Evolutionary conservation across 2,797 vertebrate species (phyloP).

Genomic region (Melanotaenia parkinsoni): DNA sequence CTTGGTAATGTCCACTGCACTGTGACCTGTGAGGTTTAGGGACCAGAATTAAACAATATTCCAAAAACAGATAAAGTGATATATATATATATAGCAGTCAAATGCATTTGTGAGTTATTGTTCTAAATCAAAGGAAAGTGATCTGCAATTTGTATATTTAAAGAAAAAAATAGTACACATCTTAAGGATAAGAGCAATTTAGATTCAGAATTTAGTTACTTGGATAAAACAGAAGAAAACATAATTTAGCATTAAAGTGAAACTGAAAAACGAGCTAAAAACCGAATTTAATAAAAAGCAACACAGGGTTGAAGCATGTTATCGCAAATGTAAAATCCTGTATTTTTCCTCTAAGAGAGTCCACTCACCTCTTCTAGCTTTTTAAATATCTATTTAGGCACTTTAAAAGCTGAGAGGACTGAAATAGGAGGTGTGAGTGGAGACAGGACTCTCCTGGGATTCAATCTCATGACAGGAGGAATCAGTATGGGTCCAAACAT

Average conservation of each 20-base stretch:
- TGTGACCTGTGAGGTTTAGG: slow-evolving; percentile 88
- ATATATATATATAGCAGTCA: too few species aligned
- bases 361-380: slow-evolving; percentile 15
- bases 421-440: slow-evolving; percentile 2
- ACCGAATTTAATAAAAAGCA: background rate
- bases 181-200: background rate
- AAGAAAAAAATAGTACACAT: background rate
- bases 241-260: background rate
- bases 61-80: background rate
- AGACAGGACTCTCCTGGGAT: slow-evolving; percentile 37
- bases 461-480: slow-evolving; percentile 35
- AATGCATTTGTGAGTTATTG: too few species aligned
- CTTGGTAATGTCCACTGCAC: slow-evolving; percentile 99
- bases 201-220: background rate
- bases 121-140: background rate
- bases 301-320: background rate
- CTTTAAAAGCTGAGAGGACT: slow-evolving; percentile 29
- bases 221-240: background rate
- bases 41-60: background rate
- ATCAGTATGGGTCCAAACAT: slow-evolving; percentile 23
- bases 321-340: background rate
- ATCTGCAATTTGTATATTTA: background rate
- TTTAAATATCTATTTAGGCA: slow-evolving; percentile 42
- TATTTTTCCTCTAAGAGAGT: background rate
- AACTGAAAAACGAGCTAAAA: background rate